A percentile compares a stretch with the other conserved stretches of the same genome.
These are phyloP conservation scores for Hylia prasina DNA, from an alignment of 2,113 vertebrate genomes.

Conservation along the genomic window DNA sequence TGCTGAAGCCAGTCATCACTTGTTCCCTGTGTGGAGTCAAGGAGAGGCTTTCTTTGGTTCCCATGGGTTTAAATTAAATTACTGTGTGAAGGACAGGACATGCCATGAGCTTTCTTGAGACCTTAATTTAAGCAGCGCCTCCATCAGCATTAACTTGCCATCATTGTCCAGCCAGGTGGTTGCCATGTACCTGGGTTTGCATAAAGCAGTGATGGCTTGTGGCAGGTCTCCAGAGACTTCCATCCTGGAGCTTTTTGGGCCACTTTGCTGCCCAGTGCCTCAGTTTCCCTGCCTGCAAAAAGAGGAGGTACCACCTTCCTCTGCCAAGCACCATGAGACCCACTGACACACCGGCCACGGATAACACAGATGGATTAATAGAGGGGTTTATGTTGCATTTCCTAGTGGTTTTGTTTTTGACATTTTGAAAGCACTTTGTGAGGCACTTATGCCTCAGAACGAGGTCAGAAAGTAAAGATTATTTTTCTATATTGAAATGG, in stretches of 20 bases:
- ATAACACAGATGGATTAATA: neutral
- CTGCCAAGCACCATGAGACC: neutral
- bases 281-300: neutral
- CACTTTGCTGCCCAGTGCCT: neutral
- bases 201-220: neutral
- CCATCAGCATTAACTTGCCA: neutral
- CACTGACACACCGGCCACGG: neutral
- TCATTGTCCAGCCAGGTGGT: neutral
- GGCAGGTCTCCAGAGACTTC: neutral
- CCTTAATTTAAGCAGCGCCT: neutral
- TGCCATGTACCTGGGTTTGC: neutral
- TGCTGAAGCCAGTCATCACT: neutral
- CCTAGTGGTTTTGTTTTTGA: neutral
- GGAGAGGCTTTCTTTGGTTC: neutral
- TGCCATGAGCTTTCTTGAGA: rapidly evolving
- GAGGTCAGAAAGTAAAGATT: neutral
- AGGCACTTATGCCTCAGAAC: neutral
- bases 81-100: rapidly evolving
- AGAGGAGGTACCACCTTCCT: neutral
- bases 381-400: neutral
- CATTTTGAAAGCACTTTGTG: neutral
- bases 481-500: neutral
- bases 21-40: neutral
- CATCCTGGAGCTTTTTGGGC: neutral
- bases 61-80: neutral